phyloP scores from a whole-genome alignment of 1,140 invertebrate species.

The Drosophila ambigua region DNA sequence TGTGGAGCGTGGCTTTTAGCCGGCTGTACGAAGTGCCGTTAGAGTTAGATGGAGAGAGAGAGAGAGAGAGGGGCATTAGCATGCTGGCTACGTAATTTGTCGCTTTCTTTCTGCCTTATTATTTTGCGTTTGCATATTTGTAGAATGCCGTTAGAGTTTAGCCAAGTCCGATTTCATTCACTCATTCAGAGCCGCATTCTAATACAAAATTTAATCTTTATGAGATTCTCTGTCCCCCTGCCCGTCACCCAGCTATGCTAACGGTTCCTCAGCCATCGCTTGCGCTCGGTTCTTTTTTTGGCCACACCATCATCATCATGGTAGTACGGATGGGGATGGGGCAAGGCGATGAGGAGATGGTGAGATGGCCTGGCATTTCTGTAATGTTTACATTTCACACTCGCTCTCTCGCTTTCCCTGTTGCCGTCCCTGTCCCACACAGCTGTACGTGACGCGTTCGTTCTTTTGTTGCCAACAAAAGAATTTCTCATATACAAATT shows the following conservation, averaged over 20 bases:
- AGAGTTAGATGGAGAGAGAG: slow-evolving; percentile 35
- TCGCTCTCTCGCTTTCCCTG: slow-evolving; percentile 10
- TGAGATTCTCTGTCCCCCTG: no score
- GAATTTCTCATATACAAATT: slow-evolving; percentile 74
- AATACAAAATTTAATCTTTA: slow-evolving; percentile 20
- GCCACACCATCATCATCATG: slow-evolving; percentile 32
- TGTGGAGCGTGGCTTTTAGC: slow-evolving; percentile 41
- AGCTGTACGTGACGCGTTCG: slow-evolving; percentile 47
- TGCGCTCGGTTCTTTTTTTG: slow-evolving; percentile 35
- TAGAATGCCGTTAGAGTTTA: slow-evolving; percentile 72
- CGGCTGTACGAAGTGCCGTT: slow-evolving; percentile 77
- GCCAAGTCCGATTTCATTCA: slow-evolving; percentile 66
- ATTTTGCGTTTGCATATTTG: slow-evolving; percentile 48
- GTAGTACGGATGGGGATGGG: slow-evolving; percentile 1
- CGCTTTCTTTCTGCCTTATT: slow-evolving; percentile 64
- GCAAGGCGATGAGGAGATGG: no score
- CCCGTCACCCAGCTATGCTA: slow-evolving; percentile 32
- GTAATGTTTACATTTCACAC: slow-evolving; percentile 81
- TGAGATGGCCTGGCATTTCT: slow-evolving; percentile 59
- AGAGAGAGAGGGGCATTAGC: slow-evolving; percentile 58
- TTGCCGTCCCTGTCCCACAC: slow-evolving; percentile 18
- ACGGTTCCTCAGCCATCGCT: slow-evolving; percentile 39
- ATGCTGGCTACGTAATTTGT: slow-evolving; percentile 77
- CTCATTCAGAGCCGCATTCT: slow-evolving; percentile 36
- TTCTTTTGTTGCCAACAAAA: slow-evolving; percentile 79